Evolutionary conservation across 2,113 vertebrate species (phyloP).

Genomic region (Columba janthina): DNA sequence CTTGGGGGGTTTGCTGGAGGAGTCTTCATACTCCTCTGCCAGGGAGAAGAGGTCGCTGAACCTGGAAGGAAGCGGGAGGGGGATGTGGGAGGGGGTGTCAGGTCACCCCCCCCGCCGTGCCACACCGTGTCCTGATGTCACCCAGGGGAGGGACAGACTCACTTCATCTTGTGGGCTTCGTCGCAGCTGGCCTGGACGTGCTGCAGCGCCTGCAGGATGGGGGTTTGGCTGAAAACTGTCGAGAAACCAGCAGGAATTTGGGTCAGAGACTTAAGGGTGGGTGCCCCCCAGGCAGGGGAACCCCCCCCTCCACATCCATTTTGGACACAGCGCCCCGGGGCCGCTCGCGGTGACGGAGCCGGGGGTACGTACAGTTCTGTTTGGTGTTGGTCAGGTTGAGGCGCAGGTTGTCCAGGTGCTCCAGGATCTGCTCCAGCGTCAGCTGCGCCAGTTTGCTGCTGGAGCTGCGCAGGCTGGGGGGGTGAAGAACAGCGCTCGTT

Average conservation of each 20-base stretch:
- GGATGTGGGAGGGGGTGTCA: fast-evolving
- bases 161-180: slow-evolving; percentile 96
- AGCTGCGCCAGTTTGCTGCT: slow-evolving; percentile 97
- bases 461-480: slow-evolving; percentile 86
- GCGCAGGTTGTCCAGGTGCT: slow-evolving; percentile 91
- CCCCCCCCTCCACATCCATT: no score
- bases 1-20: slow-evolving; percentile 86
- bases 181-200: slow-evolving; percentile 97
- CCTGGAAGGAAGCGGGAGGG: slow-evolving; percentile 41
- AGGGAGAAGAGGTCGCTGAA: slow-evolving; percentile 93
- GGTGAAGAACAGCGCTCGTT: neutral
- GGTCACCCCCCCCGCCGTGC: no score
- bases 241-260: neutral
- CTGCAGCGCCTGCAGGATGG: slow-evolving; percentile 93
- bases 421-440: slow-evolving; percentile 95
- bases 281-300: neutral
- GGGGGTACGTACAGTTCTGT: slow-evolving; percentile 73
- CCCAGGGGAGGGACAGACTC: neutral
- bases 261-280: neutral
- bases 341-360: fast-evolving
- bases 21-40: slow-evolving; percentile 93
- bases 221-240: slow-evolving; percentile 92
- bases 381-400: slow-evolving; percentile 92
- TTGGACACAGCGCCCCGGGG: no score
- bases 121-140: neutral